Evolutionary conservation across 2,888 invertebrate genomes (phyloP).

Genomic region (Euspilapteryx auroguttella): DNA sequence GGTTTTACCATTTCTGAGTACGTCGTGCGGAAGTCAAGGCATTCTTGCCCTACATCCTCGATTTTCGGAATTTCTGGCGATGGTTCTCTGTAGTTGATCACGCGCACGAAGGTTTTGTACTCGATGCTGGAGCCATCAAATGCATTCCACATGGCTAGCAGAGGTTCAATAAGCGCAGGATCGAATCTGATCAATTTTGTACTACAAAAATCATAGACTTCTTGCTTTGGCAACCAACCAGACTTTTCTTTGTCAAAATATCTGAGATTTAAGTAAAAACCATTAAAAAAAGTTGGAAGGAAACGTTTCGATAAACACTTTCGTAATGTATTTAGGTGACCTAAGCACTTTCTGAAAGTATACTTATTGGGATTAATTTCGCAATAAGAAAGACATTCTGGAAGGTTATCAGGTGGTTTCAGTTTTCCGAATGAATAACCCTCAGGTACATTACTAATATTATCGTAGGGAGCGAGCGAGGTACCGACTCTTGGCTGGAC

Average conservation of each 20-base stretch:
- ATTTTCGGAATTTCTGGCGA: slow-evolving; percentile 39
- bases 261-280: slow-evolving; percentile 28
- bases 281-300: slow-evolving; percentile 25
- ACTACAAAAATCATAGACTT: slow-evolving; percentile 39
- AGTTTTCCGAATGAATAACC: slow-evolving; percentile 46
- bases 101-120: slow-evolving; percentile 47
- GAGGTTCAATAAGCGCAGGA: slow-evolving; percentile 39
- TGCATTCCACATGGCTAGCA: slow-evolving; percentile 42
- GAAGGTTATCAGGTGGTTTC: slow-evolving; percentile 34
- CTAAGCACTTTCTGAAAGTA: slow-evolving; percentile 40
- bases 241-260: slow-evolving; percentile 30
- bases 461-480: slow-evolving; percentile 46
- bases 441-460: slow-evolving; percentile 37
- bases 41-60: slow-evolving; percentile 23
- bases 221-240: slow-evolving; percentile 41
- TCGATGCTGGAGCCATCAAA: slow-evolving; percentile 41
- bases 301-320: slow-evolving; percentile 24
- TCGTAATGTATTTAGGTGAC: slow-evolving; percentile 36
- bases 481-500: slow-evolving; percentile 31
- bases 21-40: slow-evolving; percentile 34
- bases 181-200: slow-evolving; percentile 41
- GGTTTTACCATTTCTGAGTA: slow-evolving; percentile 41
- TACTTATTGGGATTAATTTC: slow-evolving; percentile 26
- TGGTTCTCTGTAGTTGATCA: slow-evolving; percentile 42
- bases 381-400: slow-evolving; percentile 37